Percentiles rank a stretch among this genome's conserved stretches.
Evolutionary conservation across 2,888 invertebrate species (phyloP).

Genomic region (Notodonta dromedarius): DNA sequence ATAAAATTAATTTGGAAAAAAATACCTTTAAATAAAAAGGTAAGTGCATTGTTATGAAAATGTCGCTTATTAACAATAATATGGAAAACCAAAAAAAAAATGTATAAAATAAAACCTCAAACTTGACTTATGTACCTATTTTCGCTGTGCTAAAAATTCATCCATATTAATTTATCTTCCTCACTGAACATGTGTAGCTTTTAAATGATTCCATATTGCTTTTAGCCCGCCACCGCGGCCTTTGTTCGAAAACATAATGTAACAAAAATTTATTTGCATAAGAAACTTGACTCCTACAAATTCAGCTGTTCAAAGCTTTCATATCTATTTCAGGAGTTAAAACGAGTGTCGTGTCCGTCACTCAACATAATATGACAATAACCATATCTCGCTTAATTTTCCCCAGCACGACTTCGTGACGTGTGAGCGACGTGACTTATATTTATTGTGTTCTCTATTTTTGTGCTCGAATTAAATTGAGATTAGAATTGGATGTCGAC

Average conservation of each 20-base stretch:
- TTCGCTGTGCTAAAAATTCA: too few species aligned
- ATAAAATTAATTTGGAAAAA: too few species aligned
- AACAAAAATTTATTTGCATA: conserved; percentile 35
- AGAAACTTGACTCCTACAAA: conserved; percentile 27
- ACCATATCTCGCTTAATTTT: conserved; percentile 61
- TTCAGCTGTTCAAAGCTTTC: conserved; percentile 51
- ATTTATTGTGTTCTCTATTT: conserved; percentile 53
- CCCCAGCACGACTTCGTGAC: conserved; percentile 45
- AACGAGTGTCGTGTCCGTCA: conserved; percentile 61
- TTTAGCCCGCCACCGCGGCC: conserved; percentile 9
- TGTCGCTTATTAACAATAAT: too few species aligned
- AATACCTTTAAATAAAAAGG: too few species aligned
- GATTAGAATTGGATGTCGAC: conserved; percentile 19
- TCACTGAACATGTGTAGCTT: conserved; percentile 10
- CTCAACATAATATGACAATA: conserved; percentile 68
- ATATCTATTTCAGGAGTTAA: conserved; percentile 52
- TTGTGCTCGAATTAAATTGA: conserved; percentile 22
- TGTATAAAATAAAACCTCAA: too few species aligned
- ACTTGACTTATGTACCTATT: too few species aligned
- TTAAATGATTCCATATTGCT: conserved; percentile 17
- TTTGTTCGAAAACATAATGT: conserved; percentile 35
- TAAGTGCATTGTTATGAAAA: too few species aligned
- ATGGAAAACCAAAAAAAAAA: too few species aligned
- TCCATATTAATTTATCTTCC: conserved; percentile 12
- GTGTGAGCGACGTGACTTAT: conserved; percentile 53